Conservation (phyloP, 2,797 vertebrate species). For the Urophycis tenuis region DNA sequence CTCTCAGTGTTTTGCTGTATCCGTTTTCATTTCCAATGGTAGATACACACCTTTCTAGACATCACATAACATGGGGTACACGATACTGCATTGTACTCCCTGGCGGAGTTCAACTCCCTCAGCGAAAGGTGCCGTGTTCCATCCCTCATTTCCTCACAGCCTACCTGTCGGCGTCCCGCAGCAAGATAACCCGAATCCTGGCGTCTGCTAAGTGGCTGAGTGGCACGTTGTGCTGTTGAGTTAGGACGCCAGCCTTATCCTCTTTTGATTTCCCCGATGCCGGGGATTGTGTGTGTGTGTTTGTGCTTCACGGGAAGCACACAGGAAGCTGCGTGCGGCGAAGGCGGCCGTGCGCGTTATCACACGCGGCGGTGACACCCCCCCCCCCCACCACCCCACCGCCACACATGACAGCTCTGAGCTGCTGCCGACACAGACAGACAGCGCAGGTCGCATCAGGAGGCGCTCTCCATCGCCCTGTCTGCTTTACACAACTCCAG, state of each 20-base stretch:
- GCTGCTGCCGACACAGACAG: conserved; percentile 34
- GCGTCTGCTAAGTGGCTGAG: neutral
- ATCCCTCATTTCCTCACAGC: neutral
- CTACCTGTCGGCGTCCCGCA: neutral
- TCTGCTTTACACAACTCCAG: conserved; percentile 44
- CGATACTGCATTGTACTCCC: neutral
- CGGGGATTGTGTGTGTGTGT: neutral
- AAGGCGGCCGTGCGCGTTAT: conserved; percentile 7
- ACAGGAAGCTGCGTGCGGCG: neutral
- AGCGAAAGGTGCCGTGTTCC: neutral
- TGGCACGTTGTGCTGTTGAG: neutral
- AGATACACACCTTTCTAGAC: neutral
- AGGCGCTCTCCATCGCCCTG: conserved; percentile 43
- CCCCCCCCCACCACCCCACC: conserved; percentile 20
- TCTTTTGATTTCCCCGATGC: neutral
- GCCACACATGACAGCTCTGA: conserved; percentile 36
- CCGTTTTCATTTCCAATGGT: neutral
- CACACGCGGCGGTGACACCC: conserved; percentile 38
- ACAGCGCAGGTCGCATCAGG: conserved; percentile 55
- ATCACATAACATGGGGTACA: neutral
- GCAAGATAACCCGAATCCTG: neutral
- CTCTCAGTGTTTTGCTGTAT: neutral
- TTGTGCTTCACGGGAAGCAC: neutral
- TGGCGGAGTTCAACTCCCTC: neutral
- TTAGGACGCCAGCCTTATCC: neutral